Conservation (phyloP, 2,797 vertebrate genomes). For the Orestias chungarensis region DNA sequence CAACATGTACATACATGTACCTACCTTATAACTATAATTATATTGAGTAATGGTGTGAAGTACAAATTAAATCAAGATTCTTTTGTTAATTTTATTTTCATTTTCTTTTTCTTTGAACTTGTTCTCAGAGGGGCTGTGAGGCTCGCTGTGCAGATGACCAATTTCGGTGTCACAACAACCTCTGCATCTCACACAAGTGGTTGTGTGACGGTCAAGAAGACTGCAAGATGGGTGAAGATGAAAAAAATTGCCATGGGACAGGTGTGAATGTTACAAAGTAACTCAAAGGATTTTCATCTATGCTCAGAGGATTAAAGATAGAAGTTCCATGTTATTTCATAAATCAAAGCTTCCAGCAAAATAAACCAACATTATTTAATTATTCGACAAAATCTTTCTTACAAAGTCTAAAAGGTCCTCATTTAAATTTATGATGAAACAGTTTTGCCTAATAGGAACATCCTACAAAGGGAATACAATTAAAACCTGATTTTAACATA, state of each 20-base stretch:
- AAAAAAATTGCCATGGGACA: constrained; percentile 87
- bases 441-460: not conserved
- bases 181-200: constrained; percentile 94
- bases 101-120: not conserved
- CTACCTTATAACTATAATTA: no score
- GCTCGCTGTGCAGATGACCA: constrained; percentile 91
- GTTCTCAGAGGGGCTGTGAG: constrained; percentile 91
- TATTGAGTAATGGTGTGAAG: no score
- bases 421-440: not conserved
- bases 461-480: not conserved
- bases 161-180: constrained; percentile 92
- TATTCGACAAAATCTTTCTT: not conserved
- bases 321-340: not conserved
- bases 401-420: not conserved
- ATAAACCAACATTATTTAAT: not conserved
- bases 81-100: not conserved
- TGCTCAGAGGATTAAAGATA: not conserved
- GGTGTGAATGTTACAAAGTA: constrained; percentile 52
- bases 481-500: not conserved
- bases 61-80: not conserved
- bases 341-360: not conserved
- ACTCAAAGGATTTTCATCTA: not conserved
- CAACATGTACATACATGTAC: no score
- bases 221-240: constrained; percentile 94
- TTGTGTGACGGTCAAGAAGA: constrained; percentile 95